Percentiles rank a stretch among this genome's conserved stretches.
phyloP scores from a whole-genome alignment of 2,888 invertebrate species.

The Tolmerus cingulatus region DNA sequence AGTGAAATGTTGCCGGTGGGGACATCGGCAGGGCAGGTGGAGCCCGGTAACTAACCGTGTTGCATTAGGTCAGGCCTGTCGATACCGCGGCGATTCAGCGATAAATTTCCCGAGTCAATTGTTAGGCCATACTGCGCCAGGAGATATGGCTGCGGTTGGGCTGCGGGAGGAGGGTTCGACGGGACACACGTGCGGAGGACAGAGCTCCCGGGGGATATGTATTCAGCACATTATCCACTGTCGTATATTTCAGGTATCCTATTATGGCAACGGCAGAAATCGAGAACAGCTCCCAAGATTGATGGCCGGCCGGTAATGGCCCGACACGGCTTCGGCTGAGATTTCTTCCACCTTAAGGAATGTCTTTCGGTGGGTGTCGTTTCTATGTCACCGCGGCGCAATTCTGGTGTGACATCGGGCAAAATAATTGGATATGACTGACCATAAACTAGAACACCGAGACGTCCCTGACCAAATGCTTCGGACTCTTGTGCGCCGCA shows the following conservation, averaged over 20 bases:
- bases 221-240: constrained; percentile 4
- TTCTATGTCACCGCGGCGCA: not conserved
- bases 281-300: not conserved
- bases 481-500: not conserved
- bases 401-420: not conserved
- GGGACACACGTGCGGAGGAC: not conserved
- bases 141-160: not conserved
- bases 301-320: not conserved
- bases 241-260: not conserved
- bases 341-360: not conserved
- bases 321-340: not conserved
- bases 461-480: not conserved
- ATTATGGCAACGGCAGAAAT: not conserved
- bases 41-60: not conserved
- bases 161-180: not conserved
- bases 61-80: constrained; percentile 7
- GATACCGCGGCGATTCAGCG: not conserved
- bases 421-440: constrained; percentile 6
- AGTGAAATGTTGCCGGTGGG: not conserved
- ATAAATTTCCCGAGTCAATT: constrained; percentile 15
- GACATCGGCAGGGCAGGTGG: not conserved
- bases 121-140: not conserved
- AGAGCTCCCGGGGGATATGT: not conserved
- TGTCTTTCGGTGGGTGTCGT: not conserved
- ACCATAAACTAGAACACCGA: not conserved